phyloP scores from a whole-genome alignment of 2,113 vertebrate species.

The Cinclus mexicanus region DNA sequence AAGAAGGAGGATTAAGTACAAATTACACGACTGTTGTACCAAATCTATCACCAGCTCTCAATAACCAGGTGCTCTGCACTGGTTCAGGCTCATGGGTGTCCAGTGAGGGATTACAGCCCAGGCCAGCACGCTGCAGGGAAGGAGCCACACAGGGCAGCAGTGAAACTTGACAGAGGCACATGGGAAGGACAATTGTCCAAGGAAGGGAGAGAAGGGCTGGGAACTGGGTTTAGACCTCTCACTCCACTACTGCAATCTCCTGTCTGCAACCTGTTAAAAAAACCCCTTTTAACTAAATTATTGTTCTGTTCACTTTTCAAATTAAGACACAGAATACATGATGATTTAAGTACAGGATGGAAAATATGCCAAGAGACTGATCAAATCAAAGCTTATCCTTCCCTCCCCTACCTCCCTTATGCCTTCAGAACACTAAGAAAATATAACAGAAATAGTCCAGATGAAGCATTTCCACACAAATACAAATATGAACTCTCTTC shows the following conservation, averaged over 20 bases:
- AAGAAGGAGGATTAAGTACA: background rate
- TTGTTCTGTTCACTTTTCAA: background rate
- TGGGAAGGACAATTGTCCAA: too few species aligned
- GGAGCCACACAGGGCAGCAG: accelerated
- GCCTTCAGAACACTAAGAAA: background rate
- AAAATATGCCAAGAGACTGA: background rate
- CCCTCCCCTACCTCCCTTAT: background rate
- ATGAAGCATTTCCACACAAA: background rate
- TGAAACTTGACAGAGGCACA: background rate
- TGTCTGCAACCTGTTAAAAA: background rate
- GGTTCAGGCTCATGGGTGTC: background rate
- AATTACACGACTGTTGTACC: background rate
- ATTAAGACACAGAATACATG: background rate
- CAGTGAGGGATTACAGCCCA: background rate
- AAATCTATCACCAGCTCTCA: background rate
- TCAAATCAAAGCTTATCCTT: background rate
- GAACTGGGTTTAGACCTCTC: background rate
- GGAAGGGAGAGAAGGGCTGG: background rate
- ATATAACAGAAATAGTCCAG: background rate
- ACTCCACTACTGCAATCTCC: background rate
- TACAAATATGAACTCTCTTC: background rate
- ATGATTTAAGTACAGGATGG: background rate
- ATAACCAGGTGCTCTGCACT: background rate
- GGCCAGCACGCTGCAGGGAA: accelerated
- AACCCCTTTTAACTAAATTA: background rate